Conservation (phyloP, 2,888 invertebrate species). For the Nomada fabriciana region DNA sequence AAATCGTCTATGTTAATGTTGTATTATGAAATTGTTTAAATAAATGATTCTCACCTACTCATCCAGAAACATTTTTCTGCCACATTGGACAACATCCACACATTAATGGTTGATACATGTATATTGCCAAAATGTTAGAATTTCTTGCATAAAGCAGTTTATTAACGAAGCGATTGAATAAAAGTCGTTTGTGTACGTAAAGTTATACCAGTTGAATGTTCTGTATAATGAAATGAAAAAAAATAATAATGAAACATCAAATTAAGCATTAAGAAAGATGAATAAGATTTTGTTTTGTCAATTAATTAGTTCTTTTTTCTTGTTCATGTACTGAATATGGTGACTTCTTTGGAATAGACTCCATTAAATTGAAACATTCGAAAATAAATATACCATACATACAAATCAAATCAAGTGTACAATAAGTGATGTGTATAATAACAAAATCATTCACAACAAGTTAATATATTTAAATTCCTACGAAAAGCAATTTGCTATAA, state of each 20-base stretch:
- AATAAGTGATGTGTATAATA: constrained; percentile 3
- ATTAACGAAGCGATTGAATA: constrained; percentile 74
- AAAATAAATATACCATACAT: no score
- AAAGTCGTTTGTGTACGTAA: constrained; percentile 74
- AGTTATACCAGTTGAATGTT: constrained; percentile 76
- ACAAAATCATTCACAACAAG: neutral
- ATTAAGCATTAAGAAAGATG: constrained; percentile 25
- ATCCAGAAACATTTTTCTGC: constrained; percentile 25
- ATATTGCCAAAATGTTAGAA: constrained; percentile 39
- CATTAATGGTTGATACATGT: constrained; percentile 26
- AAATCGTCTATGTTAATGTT: neutral
- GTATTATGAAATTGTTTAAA: constrained; percentile 1
- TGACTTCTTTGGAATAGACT: no score
- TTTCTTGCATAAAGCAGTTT: constrained; percentile 61
- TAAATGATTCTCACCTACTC: constrained; percentile 20
- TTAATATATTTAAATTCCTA: neutral
- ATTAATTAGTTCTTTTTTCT: no score
- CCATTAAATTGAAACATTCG: no score
- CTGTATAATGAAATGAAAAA: constrained; percentile 74
- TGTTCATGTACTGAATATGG: no score
- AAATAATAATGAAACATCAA: constrained; percentile 72
- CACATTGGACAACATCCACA: constrained; percentile 4
- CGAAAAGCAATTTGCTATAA: no score
- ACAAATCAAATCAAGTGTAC: neutral
- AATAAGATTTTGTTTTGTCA: neutral